Percentiles rank a stretch among this genome's conserved stretches.
Conservation (phyloP, 2,113 vertebrate species). For the Neolamprologus brichardi region DNA sequence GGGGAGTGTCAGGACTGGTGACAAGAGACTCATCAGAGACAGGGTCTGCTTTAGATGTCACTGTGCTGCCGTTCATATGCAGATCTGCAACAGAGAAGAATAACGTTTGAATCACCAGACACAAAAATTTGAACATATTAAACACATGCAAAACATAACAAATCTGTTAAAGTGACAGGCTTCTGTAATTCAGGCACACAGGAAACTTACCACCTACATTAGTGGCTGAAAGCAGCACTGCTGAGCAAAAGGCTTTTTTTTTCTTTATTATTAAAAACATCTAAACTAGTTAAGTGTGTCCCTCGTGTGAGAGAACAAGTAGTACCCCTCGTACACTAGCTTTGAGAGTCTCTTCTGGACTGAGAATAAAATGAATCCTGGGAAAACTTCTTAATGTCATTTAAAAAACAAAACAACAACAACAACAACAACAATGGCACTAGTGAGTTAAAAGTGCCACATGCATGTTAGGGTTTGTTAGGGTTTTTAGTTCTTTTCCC, state of each 20-base stretch:
- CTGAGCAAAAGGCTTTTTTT: not conserved
- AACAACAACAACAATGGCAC: not conserved
- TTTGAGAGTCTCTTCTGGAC: not conserved
- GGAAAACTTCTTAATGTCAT: not conserved
- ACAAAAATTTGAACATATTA: fast-evolving
- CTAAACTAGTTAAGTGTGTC: not conserved
- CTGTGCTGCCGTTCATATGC: slow-evolving; percentile 53
- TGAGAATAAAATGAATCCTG: not conserved
- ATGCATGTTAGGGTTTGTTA: not conserved
- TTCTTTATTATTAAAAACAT: not conserved
- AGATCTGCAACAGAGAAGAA: slow-evolving; percentile 48
- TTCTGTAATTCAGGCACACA: not conserved
- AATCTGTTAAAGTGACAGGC: not conserved
- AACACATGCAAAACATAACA: not conserved
- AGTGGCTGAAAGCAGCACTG: not conserved
- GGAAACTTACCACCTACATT: not conserved
- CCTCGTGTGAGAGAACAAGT: not conserved
- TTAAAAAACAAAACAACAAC: not conserved
- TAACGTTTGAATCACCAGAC: not conserved
- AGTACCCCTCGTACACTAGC: not conserved
- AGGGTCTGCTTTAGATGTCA: slow-evolving; percentile 31
- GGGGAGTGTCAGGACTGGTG: slow-evolving; percentile 31
- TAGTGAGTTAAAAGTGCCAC: not conserved
- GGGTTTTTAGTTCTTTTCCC: not conserved
- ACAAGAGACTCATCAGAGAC: slow-evolving; percentile 49